Percentiles rank a stretch among this genome's conserved stretches.
phyloP scores from a whole-genome alignment of 2,888 invertebrate genomes.

The Sesia apiformis region DNA sequence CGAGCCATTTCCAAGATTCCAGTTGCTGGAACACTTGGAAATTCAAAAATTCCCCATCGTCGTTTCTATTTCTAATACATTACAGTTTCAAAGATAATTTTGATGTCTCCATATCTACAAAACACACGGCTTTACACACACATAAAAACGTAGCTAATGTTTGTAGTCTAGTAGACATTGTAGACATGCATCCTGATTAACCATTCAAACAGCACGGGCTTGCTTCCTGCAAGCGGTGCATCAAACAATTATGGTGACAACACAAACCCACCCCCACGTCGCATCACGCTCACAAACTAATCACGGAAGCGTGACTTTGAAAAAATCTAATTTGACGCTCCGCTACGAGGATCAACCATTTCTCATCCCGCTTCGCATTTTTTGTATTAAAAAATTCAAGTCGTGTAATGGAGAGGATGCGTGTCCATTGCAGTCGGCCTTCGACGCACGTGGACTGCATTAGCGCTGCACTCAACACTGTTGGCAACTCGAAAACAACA shows the following conservation, averaged over 20 bases:
- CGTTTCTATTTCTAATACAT: no score
- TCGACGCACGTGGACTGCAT: constrained; percentile 51
- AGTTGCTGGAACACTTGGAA: neutral
- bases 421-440: constrained; percentile 35
- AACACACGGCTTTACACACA: no score
- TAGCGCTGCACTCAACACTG: constrained; percentile 4
- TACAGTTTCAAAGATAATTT: no score
- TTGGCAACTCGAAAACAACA: neutral
- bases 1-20: neutral
- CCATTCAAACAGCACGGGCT: constrained; percentile 24
- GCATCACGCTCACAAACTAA: constrained; percentile 14
- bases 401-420: constrained; percentile 39
- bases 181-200: neutral
- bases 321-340: constrained; percentile 46
- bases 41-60: no score
- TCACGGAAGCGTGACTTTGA: constrained; percentile 23
- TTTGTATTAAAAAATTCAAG: constrained; percentile 46
- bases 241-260: constrained; percentile 30
- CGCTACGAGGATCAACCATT: constrained; percentile 25
- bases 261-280: constrained; percentile 16
- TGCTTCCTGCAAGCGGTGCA: constrained; percentile 37
- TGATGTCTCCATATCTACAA: no score
- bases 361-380: constrained; percentile 24
- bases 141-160: no score
- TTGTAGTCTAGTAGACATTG: constrained; percentile 15